Conservation (phyloP, 1,140 invertebrate species). For the Heliconius nattereri region DNA sequence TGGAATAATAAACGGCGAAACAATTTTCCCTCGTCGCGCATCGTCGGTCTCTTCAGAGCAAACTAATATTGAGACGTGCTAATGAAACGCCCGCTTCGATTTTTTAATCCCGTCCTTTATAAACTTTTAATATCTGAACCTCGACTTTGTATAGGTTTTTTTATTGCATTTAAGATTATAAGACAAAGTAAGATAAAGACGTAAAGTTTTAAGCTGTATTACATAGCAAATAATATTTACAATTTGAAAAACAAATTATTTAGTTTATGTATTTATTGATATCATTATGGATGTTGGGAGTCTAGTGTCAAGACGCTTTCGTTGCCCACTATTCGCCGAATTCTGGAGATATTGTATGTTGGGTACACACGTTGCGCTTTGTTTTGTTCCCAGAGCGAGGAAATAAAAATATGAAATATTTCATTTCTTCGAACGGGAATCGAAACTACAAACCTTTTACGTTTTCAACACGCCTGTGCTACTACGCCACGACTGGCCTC, state of each 20-base stretch:
- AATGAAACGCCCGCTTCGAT: slow-evolving; percentile 52
- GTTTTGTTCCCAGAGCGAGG: no score
- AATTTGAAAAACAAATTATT: not conserved
- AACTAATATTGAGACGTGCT: slow-evolving; percentile 67
- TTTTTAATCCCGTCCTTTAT: slow-evolving; percentile 45
- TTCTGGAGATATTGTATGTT: no score
- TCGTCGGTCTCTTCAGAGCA: slow-evolving; percentile 53
- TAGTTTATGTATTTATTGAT: not conserved
- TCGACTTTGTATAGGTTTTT: slow-evolving; percentile 24
- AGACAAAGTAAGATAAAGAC: slow-evolving; percentile 17
- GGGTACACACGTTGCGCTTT: no score
- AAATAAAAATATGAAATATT: no score
- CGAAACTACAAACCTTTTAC: no score
- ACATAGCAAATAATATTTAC: not conserved
- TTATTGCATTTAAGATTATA: slow-evolving; percentile 25
- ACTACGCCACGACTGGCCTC: no score
- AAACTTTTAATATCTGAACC: slow-evolving; percentile 34
- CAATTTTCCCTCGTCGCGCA: slow-evolving; percentile 65
- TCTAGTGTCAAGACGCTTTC: no score
- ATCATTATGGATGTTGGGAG: no score
- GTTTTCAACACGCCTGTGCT: no score
- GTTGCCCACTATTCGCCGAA: no score
- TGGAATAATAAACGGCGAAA: slow-evolving; percentile 76
- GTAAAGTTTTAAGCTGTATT: not conserved
- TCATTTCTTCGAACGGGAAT: no score